These are phyloP conservation scores for Monopterus albus DNA, from an alignment of 2,113 vertebrate genomes.

Conservation along the genomic window DNA sequence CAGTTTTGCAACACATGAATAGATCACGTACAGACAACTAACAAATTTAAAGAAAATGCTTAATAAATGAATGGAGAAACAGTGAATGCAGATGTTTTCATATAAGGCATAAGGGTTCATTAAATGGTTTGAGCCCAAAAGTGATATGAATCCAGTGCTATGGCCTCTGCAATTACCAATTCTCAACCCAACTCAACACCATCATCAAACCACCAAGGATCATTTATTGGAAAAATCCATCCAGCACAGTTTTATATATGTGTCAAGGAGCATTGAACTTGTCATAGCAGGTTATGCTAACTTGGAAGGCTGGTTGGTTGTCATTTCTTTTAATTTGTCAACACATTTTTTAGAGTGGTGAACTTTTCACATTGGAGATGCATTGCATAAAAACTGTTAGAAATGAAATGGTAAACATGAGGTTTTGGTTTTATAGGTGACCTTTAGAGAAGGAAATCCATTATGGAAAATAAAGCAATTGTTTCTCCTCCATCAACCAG, in stretches of 20 bases:
- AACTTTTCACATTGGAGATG: background rate
- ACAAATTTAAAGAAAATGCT: no score
- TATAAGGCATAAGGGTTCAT: background rate
- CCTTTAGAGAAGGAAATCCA: background rate
- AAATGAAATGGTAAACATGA: background rate
- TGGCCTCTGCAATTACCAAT: background rate
- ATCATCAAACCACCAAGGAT: background rate
- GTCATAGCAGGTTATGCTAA: background rate
- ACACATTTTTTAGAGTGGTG: background rate
- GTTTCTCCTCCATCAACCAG: background rate
- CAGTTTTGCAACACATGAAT: no score
- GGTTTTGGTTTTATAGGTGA: background rate
- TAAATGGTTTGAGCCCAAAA: background rate
- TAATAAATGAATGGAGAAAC: background rate
- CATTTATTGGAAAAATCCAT: background rate
- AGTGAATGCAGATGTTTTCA: background rate
- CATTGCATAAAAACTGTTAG: background rate
- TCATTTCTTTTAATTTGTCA: background rate
- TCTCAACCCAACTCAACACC: background rate
- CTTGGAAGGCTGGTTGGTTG: no score
- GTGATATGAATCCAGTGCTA: no score
- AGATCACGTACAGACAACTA: no score
- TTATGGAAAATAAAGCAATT: background rate
- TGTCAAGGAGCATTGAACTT: background rate
- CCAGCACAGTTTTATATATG: background rate